These are phyloP conservation scores for Rapana venosa DNA, from an alignment of 2,888 invertebrate genomes.

Conservation along the genomic window DNA sequence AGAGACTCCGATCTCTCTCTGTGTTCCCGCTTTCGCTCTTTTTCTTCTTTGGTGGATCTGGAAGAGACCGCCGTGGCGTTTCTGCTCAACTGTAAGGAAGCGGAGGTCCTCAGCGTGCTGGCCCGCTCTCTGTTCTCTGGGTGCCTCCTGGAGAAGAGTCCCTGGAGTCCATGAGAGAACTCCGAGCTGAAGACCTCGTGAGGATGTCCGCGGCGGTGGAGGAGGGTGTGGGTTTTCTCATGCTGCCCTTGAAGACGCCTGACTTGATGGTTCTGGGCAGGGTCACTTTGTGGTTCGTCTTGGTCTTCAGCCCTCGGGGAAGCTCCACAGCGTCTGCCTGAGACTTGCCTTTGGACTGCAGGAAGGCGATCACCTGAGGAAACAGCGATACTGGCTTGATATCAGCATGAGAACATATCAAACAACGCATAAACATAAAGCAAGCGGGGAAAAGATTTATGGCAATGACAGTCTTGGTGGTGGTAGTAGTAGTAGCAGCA, in stretches of 20 bases:
- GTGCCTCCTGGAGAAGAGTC: neutral
- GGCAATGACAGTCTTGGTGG: neutral
- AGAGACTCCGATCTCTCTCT: neutral
- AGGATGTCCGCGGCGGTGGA: constrained; percentile 21
- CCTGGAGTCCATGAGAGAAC: neutral
- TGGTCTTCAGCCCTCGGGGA: neutral
- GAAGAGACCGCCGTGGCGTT: neutral
- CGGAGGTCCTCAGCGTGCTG: neutral
- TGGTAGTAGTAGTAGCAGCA: neutral
- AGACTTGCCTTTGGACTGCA: constrained; percentile 54
- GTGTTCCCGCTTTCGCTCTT: neutral
- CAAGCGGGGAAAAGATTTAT: no score
- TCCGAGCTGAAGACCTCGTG: neutral
- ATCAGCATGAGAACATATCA: neutral
- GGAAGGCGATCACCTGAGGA: constrained; percentile 57
- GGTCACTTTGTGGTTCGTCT: neutral
- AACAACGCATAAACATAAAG: neutral
- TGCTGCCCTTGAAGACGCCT: constrained; percentile 8
- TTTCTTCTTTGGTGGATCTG: neutral
- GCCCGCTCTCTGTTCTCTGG: neutral
- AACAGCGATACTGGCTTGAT: neutral
- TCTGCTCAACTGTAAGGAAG: neutral
- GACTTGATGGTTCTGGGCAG: constrained; percentile 11
- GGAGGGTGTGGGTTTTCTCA: constrained; percentile 10
- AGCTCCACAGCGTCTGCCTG: constrained; percentile 31